Evolutionary conservation across 2,888 invertebrate species (phyloP), one percentile per base, ranked within the genome.

Genomic region (Lymantria dispar): DNA sequence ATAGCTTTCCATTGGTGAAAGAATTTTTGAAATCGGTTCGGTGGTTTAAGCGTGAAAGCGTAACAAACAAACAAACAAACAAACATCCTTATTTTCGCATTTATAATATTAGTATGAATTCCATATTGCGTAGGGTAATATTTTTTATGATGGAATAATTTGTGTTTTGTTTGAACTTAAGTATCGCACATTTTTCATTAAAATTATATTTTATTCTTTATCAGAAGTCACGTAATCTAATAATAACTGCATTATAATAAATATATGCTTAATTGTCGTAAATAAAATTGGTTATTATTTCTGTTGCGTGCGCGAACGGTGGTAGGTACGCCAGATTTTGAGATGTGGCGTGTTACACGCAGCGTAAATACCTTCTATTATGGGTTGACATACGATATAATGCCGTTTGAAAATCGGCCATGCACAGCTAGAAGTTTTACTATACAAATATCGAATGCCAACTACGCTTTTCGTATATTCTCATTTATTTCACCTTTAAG

Each of bases 291-390:
- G 58, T 61, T 74, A 76, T 78, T 76, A 79, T 76, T 78, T 76
- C 76, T 64, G 70, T 83, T 72, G 82, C 83, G 80, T 83, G 81
- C 61, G 50, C 58, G 58, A 52, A 46, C 43, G 52, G 52, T 22
- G 22, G 22, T 22, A 22, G 22, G 22, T 62, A 68, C 67, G 64
- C 66, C 61, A 67, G 67, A 64, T 73, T 72, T 72, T 72, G 69
- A 70, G 74, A 77, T 80, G 78, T 76, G 76, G 83, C 87, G 87
- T 88, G 88, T 61, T 43, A 68, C 86, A 87, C 86, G 88, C 87
- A 80, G 73, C 66, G 69, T 74, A 64, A n/a, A 67, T 70, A 67
- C 60, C 62, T 56, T 43, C 62, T 64, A 66, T 63, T 59, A 67
- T 54, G 56, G 64, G 64, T 66, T 74, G 72, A 72, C 69, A 62